Percentiles rank a stretch among this genome's conserved stretches.
These are phyloP conservation scores for Thysanoteuthis rhombus DNA, from an alignment of 2,888 invertebrate genomes.

Conservation along the genomic window DNA sequence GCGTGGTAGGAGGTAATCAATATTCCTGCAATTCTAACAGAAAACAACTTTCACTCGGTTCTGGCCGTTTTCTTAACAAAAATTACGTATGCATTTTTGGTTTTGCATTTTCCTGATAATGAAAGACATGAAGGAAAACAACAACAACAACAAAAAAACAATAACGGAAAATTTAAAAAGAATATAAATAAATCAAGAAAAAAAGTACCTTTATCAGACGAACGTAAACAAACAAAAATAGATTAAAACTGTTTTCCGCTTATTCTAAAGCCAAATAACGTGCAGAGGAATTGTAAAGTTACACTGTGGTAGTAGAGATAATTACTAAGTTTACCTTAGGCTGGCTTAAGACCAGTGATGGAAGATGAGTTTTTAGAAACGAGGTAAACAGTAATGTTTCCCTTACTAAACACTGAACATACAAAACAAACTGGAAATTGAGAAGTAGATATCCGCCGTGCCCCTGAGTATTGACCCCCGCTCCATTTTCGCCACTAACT, in stretches of 20 bases:
- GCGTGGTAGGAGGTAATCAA: background rate
- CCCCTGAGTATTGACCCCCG: no score
- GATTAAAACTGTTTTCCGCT: background rate
- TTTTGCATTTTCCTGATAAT: constrained; percentile 12
- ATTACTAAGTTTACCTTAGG: background rate
- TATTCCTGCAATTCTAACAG: background rate
- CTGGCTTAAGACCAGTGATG: no score
- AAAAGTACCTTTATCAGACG: background rate
- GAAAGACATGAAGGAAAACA: background rate
- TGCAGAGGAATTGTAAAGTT: background rate
- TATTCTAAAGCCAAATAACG: background rate
- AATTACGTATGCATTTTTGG: constrained; percentile 12
- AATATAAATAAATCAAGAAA: no score
- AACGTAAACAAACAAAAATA: background rate
- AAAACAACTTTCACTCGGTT: constrained; percentile 12
- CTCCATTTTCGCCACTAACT: no score
- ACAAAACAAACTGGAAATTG: no score
- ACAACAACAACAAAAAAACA: background rate
- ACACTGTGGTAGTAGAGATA: no score
- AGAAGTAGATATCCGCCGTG: no score
- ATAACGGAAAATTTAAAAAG: background rate
- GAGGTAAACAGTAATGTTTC: no score
- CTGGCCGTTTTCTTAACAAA: background rate
- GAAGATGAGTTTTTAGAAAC: no score
- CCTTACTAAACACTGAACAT: no score